phyloP scores from a whole-genome alignment of 2,888 invertebrate genomes.

The Orchesellides sinensis region DNA sequence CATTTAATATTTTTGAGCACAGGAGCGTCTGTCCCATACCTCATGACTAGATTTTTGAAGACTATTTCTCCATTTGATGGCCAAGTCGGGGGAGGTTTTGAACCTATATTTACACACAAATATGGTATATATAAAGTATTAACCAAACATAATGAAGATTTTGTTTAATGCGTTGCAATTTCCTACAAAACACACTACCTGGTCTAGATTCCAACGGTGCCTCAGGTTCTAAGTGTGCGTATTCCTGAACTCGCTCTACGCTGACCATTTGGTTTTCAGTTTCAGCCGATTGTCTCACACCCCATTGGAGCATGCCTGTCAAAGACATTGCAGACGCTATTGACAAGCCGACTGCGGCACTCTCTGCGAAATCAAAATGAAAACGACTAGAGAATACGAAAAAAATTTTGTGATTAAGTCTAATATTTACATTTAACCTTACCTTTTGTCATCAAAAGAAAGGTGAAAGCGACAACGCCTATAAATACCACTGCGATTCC shows the following conservation, averaged over 20 bases:
- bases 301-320: constrained; percentile 84
- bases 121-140: background rate
- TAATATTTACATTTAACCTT: constrained; percentile 66
- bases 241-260: constrained; percentile 79
- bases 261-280: constrained; percentile 70
- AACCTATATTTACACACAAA: constrained; percentile 32
- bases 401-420: background rate
- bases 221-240: constrained; percentile 78
- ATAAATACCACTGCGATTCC: constrained; percentile 92
- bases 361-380: constrained; percentile 26
- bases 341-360: constrained; percentile 84
- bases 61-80: constrained; percentile 70
- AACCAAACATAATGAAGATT: no score
- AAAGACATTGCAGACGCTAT: constrained; percentile 85
- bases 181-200: constrained; percentile 25
- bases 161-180: background rate
- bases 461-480: constrained; percentile 89
- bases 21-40: constrained; percentile 63
- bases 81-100: constrained; percentile 67
- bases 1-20: constrained; percentile 78
- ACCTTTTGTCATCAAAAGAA: constrained; percentile 82
- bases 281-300: constrained; percentile 88
- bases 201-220: constrained; percentile 76
- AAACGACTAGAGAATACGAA: background rate
- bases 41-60: constrained; percentile 65